Evolutionary conservation across 2,888 invertebrate genomes (phyloP), one percentile per base, ranked within the genome.

Genomic region (Coremacera marginata): DNA sequence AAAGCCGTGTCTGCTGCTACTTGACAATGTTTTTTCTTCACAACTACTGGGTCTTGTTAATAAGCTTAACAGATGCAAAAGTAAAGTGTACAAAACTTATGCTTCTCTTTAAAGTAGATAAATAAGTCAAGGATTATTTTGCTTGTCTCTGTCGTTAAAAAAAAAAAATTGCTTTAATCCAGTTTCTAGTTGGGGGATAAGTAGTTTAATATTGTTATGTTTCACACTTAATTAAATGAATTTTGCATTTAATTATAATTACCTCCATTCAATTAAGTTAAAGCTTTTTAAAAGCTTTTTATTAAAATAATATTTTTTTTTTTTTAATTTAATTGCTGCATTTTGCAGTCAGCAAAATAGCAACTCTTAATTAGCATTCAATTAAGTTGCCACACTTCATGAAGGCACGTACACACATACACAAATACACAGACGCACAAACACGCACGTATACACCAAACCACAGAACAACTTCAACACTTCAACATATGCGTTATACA

Each of bases 331-430:
- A 67, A 68, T 68, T 68, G 68, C 49, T 5, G 5, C 27, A 27
- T 34, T 68, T 68, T 49, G 67, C 51, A 22, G 49, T 25, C 37
- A 34, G 19, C 11, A 67, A 67, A 67, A 19, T 44, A 22, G 70
- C 27, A 51, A 16, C 55, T 60, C 62, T 72, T 62, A 60, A 72
- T 72, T 62, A 72, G 62, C 49, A 62, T 49, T 72, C 57, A 62
- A 72, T 72, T 72, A 72, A 62, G 27, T 27, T 62, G 19, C 37
- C 16, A 70, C 70, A 34, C 65, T 55, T 44, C 14, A 44, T 44
- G 44, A 11, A 44, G 11, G 14, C 44, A 44, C 44, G 44, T 44
- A 31, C 31, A 55, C n/a, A 55, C 19, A 68, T 16, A 31, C 31
- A 31, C 5, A 31, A 31, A 31, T 31, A 68, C 51, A 68, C 11